A percentile compares a stretch with the other conserved stretches of the same genome.
phyloP scores from a whole-genome alignment of 2,888 invertebrate species.

The Drosophila melanosoma region DNA sequence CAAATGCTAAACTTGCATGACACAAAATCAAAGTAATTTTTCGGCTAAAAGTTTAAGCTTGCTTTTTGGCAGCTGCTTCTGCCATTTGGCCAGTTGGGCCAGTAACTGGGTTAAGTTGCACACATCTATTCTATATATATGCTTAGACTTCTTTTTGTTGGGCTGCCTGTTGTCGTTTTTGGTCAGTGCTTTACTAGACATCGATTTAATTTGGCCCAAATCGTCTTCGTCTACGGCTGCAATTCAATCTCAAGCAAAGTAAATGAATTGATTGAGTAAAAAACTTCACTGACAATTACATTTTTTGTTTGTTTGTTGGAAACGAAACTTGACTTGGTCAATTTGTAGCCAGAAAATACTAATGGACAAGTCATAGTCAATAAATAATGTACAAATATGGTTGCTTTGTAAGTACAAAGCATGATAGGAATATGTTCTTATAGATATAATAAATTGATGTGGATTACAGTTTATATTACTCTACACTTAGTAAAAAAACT shows the following conservation, averaged over 20 bases:
- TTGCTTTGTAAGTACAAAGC: background rate
- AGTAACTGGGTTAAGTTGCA: conserved; percentile 68
- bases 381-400: background rate
- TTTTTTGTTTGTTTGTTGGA: background rate
- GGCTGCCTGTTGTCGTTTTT: conserved; percentile 12
- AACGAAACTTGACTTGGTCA: background rate
- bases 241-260: conserved; percentile 36
- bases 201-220: conserved; percentile 59
- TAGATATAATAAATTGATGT: background rate
- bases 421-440: background rate
- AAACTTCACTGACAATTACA: background rate
- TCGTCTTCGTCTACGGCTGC: conserved; percentile 24
- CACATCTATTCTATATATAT: conserved; percentile 7
- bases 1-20: conserved; percentile 35
- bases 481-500: background rate
- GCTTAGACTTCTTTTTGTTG: background rate
- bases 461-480: background rate
- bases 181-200: conserved; percentile 42
- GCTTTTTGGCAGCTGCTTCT: conserved; percentile 19
- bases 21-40: conserved; percentile 26
- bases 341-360: background rate
- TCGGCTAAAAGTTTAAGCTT: conserved; percentile 30
- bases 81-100: conserved; percentile 9
- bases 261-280: conserved; percentile 36
- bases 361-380: background rate